These are phyloP conservation scores for Cepphus grylle DNA, from an alignment of 2,113 vertebrate species.

Conservation along the genomic window DNA sequence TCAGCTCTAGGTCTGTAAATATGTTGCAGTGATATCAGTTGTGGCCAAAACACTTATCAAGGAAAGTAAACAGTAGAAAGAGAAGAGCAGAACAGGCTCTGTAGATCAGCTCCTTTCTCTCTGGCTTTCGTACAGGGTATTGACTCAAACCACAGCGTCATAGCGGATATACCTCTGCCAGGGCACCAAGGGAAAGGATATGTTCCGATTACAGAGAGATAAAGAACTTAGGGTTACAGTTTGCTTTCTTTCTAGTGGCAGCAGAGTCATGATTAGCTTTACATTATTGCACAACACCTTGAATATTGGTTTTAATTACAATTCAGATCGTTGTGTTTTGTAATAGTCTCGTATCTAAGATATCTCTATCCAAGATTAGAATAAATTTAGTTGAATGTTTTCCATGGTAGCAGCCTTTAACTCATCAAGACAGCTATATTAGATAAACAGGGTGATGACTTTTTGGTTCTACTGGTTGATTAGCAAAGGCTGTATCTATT, in stretches of 20 bases:
- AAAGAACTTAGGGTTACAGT: background rate
- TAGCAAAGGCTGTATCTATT: background rate
- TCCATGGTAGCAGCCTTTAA: background rate
- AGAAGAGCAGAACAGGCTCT: background rate
- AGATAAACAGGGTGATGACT: background rate
- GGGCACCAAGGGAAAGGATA: background rate
- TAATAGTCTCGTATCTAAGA: background rate
- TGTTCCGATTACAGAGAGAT: background rate
- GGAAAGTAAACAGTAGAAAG: background rate
- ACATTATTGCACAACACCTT: background rate
- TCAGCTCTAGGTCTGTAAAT: background rate
- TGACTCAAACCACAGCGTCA: background rate
- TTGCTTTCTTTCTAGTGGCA: background rate
- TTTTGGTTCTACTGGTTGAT: background rate
- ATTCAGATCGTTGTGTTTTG: background rate
- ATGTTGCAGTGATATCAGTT: accelerated
- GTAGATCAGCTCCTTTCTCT: background rate
- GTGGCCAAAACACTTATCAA: background rate
- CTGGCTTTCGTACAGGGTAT: background rate
- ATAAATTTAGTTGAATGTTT: background rate
- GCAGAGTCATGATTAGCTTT: background rate
- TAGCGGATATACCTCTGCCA: background rate
- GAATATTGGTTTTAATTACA: background rate
- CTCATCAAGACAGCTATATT: background rate
- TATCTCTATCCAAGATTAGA: background rate